phyloP scores from a whole-genome alignment of 2,888 invertebrate genomes.

The Drepana falcataria region DNA sequence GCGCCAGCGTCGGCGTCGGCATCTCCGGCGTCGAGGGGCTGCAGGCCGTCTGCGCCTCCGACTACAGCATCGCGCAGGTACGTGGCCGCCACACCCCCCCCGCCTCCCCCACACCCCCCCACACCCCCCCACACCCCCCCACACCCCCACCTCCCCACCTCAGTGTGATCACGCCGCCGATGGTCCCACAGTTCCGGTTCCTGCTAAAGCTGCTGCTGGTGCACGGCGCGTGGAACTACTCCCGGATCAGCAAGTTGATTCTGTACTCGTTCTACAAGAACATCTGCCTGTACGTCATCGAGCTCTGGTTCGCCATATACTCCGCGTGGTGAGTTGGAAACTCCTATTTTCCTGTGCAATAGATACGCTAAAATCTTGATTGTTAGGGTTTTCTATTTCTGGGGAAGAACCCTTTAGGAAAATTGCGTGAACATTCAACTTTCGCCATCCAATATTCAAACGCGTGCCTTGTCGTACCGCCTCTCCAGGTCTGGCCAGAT shows the following conservation, averaged over 20 bases:
- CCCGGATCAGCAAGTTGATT: conserved; percentile 97
- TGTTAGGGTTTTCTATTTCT: too few relatives aligned
- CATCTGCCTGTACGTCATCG: conserved; percentile 99
- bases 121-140: neutral
- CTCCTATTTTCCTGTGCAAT: neutral
- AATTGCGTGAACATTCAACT: too few relatives aligned
- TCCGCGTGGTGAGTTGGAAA: conserved; percentile 87
- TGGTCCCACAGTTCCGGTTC: conserved; percentile 88
- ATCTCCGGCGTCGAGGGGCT: conserved; percentile 99
- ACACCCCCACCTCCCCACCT: too few relatives aligned
- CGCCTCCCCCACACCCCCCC: neutral
- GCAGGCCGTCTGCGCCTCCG: conserved; percentile 99
- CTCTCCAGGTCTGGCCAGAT: conserved; percentile 92
- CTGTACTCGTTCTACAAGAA: conserved; percentile 99
- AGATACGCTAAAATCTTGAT: too few relatives aligned
- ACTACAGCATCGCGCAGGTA: conserved; percentile 97
- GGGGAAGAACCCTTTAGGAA: too few relatives aligned
- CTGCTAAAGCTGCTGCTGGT: conserved; percentile 94
- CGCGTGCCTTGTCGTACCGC: conserved; percentile 2
- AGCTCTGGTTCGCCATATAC: conserved; percentile 98
- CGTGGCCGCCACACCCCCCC: neutral
- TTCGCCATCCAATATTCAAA: too few relatives aligned
- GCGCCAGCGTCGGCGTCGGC: conserved; percentile 98
- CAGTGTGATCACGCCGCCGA: conserved; percentile 1
- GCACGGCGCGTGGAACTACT: conserved; percentile 99